Conservation (phyloP, 2,888 invertebrate genomes). For the Leistus spinibarbis region DNA sequence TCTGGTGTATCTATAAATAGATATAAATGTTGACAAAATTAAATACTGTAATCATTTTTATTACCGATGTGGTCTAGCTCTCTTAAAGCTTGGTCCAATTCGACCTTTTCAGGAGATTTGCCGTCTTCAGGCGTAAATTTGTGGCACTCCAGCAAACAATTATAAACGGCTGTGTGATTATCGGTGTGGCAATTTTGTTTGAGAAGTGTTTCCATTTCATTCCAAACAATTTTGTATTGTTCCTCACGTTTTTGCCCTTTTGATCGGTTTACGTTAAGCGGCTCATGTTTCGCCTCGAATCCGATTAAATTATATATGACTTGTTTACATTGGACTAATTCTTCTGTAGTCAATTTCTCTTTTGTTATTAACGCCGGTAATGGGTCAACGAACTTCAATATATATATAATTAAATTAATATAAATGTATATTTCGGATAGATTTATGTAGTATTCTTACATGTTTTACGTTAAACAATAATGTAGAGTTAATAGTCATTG, state of each 20-base stretch:
- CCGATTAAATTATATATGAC: conserved; percentile 80
- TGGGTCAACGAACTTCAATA: conserved; percentile 76
- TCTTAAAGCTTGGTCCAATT: conserved; percentile 65
- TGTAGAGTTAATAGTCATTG: conserved; percentile 87
- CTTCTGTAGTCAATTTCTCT: conserved; percentile 82
- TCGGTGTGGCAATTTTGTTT: conserved; percentile 78
- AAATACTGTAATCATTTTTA: not conserved
- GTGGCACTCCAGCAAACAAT: conserved; percentile 80
- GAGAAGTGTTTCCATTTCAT: conserved; percentile 83
- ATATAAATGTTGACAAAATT: not conserved
- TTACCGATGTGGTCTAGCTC: conserved; percentile 63
- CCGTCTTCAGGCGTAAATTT: conserved; percentile 64
- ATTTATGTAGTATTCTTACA: conserved; percentile 56
- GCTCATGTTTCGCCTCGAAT: conserved; percentile 83
- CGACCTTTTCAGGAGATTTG: conserved; percentile 63
- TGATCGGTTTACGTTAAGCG: conserved; percentile 71
- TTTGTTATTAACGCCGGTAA: conserved; percentile 80
- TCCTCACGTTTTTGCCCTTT: conserved; percentile 75
- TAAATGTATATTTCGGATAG: not conserved
- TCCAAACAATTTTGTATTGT: conserved; percentile 89
- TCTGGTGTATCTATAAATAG: conserved; percentile 47
- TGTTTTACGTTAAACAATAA: conserved; percentile 83
- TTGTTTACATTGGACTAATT: conserved; percentile 84
- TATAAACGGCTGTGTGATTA: conserved; percentile 77
- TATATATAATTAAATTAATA: too few relatives aligned